Evolutionary conservation across 1,140 invertebrate species (phyloP).

Genomic region (Branchinecta lynchi): DNA sequence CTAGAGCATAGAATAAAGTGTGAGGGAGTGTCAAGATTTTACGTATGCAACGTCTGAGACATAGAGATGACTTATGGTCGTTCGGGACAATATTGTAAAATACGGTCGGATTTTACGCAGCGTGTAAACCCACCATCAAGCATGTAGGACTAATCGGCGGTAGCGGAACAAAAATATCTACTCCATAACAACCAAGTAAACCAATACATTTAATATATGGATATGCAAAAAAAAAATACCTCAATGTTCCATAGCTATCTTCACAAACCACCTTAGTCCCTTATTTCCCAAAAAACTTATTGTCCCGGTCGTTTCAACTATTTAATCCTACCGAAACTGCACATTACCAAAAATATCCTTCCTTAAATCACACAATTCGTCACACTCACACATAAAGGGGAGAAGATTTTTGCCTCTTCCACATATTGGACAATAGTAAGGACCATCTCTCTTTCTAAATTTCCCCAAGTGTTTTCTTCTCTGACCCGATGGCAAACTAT

Average conservation of each 20-base stretch:
- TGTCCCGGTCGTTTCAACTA: neutral
- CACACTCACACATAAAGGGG: neutral
- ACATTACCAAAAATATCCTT: neutral
- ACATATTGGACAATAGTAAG: neutral
- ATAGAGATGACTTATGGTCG: too few species aligned
- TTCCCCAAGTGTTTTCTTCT: neutral
- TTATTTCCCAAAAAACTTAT: neutral
- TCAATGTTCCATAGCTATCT: neutral
- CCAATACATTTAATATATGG: neutral
- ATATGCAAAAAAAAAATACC: neutral
- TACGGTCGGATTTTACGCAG: too few species aligned
- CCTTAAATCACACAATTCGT: neutral
- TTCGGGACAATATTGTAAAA: too few species aligned
- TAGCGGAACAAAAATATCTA: too few species aligned
- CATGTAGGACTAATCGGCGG: too few species aligned
- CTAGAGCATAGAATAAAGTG: too few species aligned
- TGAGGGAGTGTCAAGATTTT: too few species aligned
- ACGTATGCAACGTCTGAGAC: too few species aligned
- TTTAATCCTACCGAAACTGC: neutral
- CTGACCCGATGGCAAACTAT: neutral
- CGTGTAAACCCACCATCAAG: too few species aligned
- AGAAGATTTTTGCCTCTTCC: neutral
- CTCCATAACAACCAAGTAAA: too few species aligned
- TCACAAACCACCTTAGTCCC: neutral
- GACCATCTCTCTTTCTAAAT: slow-evolving; percentile 6